These are phyloP conservation scores for Caerostris extrusa DNA, from an alignment of 1,140 invertebrate species.

Conservation along the genomic window DNA sequence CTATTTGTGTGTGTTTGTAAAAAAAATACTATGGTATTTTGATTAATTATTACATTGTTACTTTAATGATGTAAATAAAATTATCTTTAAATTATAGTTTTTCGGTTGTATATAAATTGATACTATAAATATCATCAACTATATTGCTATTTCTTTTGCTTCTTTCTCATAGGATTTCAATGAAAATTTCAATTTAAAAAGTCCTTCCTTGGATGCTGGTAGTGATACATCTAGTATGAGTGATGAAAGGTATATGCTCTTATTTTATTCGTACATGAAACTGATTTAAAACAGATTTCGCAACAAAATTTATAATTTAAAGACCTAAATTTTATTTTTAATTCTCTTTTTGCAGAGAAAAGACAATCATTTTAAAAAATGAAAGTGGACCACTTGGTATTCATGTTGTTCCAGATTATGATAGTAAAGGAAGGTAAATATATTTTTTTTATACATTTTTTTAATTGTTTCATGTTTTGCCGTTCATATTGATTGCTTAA, in stretches of 20 bases:
- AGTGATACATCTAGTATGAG: conserved; percentile 75
- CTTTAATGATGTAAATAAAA: no score
- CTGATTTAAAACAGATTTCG: neutral
- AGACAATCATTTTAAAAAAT: conserved; percentile 80
- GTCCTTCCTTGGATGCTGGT: conserved; percentile 37
- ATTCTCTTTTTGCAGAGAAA: conserved; percentile 53
- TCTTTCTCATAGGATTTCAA: conserved; percentile 66
- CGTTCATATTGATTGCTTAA: no score
- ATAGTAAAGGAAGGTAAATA: conserved; percentile 81
- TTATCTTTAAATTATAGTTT: no score
- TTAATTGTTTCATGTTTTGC: no score
- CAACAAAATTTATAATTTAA: neutral
- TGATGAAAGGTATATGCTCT: conserved; percentile 60
- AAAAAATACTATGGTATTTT: no score
- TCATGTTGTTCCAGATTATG: conserved; percentile 93
- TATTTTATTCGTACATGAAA: neutral
- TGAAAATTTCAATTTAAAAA: conserved; percentile 68
- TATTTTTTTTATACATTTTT: neutral
- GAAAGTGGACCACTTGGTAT: conserved; percentile 91
- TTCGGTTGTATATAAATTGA: no score
- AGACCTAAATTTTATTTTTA: neutral
- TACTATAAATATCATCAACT: neutral
- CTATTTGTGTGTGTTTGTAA: no score
- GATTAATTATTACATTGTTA: no score
- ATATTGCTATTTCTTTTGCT: neutral